Evolutionary conservation across 1,140 invertebrate species (phyloP).

Genomic region (Drosophila kohkoa): DNA sequence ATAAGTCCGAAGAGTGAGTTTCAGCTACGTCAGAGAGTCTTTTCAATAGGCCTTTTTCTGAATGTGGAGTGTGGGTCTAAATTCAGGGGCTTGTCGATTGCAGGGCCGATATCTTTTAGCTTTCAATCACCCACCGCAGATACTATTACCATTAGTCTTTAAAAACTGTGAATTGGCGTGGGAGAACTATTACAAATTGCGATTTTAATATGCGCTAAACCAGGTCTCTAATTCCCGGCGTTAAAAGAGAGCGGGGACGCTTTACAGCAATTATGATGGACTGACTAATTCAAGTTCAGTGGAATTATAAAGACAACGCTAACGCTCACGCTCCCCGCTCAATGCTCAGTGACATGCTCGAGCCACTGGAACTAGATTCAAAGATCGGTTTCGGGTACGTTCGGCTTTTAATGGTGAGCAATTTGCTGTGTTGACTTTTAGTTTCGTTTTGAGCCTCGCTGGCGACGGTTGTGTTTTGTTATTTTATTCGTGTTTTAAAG

Average conservation of each 20-base stretch:
- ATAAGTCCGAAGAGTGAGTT: not conserved
- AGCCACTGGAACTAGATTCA: slow-evolving; percentile 23
- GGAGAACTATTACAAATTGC: slow-evolving; percentile 36
- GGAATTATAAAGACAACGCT: slow-evolving; percentile 45
- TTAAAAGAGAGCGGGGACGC: not conserved
- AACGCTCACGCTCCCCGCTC: not conserved
- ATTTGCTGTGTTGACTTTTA: slow-evolving; percentile 63
- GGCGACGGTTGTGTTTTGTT: slow-evolving; percentile 54
- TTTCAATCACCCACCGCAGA: slow-evolving; percentile 8
- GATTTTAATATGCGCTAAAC: not conserved
- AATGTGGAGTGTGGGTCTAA: slow-evolving; percentile 50
- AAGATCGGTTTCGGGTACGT: slow-evolving; percentile 12
- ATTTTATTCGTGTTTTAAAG: slow-evolving; percentile 2
- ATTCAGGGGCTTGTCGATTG: slow-evolving; percentile 69
- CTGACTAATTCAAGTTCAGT: slow-evolving; percentile 80
- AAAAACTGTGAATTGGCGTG: slow-evolving; percentile 25
- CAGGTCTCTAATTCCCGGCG: not conserved
- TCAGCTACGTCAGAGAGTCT: not conserved
- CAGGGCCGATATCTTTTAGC: slow-evolving; percentile 31
- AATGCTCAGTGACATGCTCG: slow-evolving; percentile 2
- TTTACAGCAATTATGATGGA: slow-evolving; percentile 1
- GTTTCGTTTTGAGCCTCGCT: slow-evolving; percentile 72
- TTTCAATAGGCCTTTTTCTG: slow-evolving; percentile 4
- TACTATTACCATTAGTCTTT: not conserved
- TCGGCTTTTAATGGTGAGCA: slow-evolving; percentile 9